Evolutionary conservation across 2,888 invertebrate species (phyloP).

Genomic region (Tetheella fluctuosa): DNA sequence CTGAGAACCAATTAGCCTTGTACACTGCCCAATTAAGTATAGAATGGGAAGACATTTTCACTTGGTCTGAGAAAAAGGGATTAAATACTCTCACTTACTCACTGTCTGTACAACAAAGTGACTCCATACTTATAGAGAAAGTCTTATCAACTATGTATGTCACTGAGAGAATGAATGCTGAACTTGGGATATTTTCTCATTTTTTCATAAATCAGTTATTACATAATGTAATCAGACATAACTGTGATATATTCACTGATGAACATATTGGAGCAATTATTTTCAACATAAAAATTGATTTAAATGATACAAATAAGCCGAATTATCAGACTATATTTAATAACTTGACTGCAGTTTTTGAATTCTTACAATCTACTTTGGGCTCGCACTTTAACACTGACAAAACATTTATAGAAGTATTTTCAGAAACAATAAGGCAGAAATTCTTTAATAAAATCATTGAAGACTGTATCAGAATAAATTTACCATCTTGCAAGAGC

Average conservation of each 20-base stretch:
- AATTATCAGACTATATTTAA: constrained; percentile 73
- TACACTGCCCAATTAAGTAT: constrained; percentile 71
- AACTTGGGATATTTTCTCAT: constrained; percentile 71
- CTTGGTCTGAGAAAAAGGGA: constrained; percentile 70
- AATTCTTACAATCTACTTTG: constrained; percentile 73
- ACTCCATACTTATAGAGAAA: constrained; percentile 65
- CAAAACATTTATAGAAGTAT: constrained; percentile 69
- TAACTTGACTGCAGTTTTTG: constrained; percentile 76
- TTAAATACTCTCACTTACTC: constrained; percentile 65
- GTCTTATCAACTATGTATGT: constrained; percentile 69
- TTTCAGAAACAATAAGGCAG: constrained; percentile 65
- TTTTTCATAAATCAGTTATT: constrained; percentile 72
- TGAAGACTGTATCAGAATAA: constrained; percentile 72
- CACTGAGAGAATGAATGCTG: constrained; percentile 70
- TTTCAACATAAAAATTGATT: constrained; percentile 72
- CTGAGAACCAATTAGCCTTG: constrained; percentile 69
- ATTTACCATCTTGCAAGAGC: constrained; percentile 71
- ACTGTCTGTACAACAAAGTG: constrained; percentile 72
- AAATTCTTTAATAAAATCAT: constrained; percentile 76
- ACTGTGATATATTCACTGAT: constrained; percentile 75
- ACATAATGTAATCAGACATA: constrained; percentile 70
- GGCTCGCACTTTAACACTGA: constrained; percentile 70
- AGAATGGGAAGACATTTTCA: constrained; percentile 77
- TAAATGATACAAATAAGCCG: constrained; percentile 62
- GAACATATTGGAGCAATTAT: constrained; percentile 72